Evolutionary conservation across 1,140 invertebrate species (phyloP).

Genomic region (Zelostemma sp.): DNA sequence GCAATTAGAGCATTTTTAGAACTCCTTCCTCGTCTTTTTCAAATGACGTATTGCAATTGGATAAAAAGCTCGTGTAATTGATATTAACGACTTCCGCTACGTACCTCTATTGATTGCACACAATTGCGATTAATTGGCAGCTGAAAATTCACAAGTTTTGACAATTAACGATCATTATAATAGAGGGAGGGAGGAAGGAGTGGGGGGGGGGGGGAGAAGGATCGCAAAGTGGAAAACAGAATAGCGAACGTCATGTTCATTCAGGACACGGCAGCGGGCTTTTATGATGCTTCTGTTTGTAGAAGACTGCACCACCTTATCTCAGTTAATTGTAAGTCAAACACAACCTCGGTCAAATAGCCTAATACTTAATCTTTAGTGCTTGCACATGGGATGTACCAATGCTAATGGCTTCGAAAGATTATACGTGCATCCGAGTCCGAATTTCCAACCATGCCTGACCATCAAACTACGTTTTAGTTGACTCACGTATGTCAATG

Average conservation of each 20-base stretch:
- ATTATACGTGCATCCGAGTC: slow-evolving; percentile 13
- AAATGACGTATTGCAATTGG: too few relatives aligned
- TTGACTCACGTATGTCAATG: slow-evolving; percentile 2
- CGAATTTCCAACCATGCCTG: slow-evolving; percentile 6
- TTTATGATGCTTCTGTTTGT: slow-evolving; percentile 33
- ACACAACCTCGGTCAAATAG: slow-evolving; percentile 23
- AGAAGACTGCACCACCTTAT: slow-evolving; percentile 30
- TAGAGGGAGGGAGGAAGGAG: too few relatives aligned
- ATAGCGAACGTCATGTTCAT: slow-evolving; percentile 22
- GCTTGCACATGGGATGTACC: slow-evolving; percentile 28
- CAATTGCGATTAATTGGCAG: not conserved
- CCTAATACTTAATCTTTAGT: slow-evolving; percentile 32
- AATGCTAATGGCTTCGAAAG: slow-evolving; percentile 12
- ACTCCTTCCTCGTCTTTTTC: not conserved
- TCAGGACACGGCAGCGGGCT: slow-evolving; percentile 18
- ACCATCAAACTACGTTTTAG: slow-evolving; percentile 1
- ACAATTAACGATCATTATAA: slow-evolving; percentile 1
- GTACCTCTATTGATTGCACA: too few relatives aligned
- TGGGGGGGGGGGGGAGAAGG: not conserved
- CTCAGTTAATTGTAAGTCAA: slow-evolving; percentile 39
- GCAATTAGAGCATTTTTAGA: slow-evolving; percentile 17
- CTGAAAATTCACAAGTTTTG: slow-evolving; percentile 1
- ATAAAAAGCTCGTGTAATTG: not conserved
- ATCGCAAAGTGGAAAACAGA: slow-evolving; percentile 15
- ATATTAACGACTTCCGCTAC: too few relatives aligned